Base-by-base conservation (phyloP, 1,140 invertebrate species). In the Pentalonia nigronervosa region DNA sequence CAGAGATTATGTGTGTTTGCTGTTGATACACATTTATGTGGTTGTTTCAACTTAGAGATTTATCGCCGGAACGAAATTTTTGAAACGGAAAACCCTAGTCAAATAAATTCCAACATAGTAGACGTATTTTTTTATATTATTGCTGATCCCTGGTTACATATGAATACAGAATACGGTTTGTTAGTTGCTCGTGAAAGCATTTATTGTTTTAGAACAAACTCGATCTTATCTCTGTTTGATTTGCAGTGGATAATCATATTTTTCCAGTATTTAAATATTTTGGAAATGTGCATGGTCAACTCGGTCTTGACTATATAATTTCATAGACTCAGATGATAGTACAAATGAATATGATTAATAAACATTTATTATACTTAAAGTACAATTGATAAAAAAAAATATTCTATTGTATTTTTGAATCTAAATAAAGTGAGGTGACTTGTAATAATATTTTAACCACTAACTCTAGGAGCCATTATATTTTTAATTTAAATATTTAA, bases 81-180 rank as follows among this genome's bases (percentile, higher is more conserved):
- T 90, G 89, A 90, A 90, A 67, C 56, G 56, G 89, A 90, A 90
- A 90, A 60, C 14, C 11, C 25, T 41, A 20, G 34, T 56, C n/a
- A 90, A 90, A 45, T 90, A 67, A 67, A 60, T 90, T 90, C 48
- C 11, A 3, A 30, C 17, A 90, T 3, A 30, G 53, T 67, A 67
- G 25, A 90, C 23, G 14, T 8, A 56, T 90, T 45, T 90, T n/a
- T 90, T 11, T 90, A 41, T 45, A 7, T 53, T 88, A 88, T n/a
- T 2, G 14, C 41, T 21, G 20, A 67, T 45, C 2, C 56, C 23
- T 67, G 53, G 25, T 67, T 90, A 41, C 36, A 90, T 7, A n/a
- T 41, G 25, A 90, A 90, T 90, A 60, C 21, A 41, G 36, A 56
- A 90, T 50, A n/a, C 30, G 30, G 30, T 8, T 67, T 30, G 8